These are phyloP conservation scores for Molorchus minor DNA, from an alignment of 2,888 invertebrate genomes.

Conservation along the genomic window DNA sequence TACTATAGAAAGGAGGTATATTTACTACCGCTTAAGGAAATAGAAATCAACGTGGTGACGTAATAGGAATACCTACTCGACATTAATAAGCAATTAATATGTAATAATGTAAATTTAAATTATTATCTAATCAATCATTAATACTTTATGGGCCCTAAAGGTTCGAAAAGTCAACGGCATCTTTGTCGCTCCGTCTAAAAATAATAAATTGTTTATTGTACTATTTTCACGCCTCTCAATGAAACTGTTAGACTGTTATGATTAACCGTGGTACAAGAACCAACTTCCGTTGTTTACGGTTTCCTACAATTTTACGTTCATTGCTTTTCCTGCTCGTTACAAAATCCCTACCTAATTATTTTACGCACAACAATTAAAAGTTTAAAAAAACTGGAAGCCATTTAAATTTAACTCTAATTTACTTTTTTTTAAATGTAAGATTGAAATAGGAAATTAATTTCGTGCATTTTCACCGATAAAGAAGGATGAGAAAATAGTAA, in stretches of 20 bases:
- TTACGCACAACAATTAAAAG: too few relatives aligned
- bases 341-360: too few relatives aligned
- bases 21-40: not conserved
- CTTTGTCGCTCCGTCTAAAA: not conserved
- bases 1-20: slow-evolving; percentile 12
- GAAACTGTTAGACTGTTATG: not conserved
- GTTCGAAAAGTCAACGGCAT: not conserved
- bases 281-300: not conserved
- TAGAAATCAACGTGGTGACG: not conserved
- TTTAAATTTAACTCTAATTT: too few relatives aligned
- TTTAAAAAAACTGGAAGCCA: too few relatives aligned
- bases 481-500: too few relatives aligned
- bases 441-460: too few relatives aligned
- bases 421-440: too few relatives aligned
- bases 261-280: not conserved
- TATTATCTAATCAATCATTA: not conserved
- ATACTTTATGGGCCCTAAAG: too few relatives aligned
- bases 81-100: not conserved
- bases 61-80: not conserved
- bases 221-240: not conserved
- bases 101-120: not conserved
- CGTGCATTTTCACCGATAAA: too few relatives aligned
- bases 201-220: not conserved
- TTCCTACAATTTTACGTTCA: too few relatives aligned
- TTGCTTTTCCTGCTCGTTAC: too few relatives aligned